Conservation (phyloP, 2,113 vertebrate species). For the Colinus virginianus region DNA sequence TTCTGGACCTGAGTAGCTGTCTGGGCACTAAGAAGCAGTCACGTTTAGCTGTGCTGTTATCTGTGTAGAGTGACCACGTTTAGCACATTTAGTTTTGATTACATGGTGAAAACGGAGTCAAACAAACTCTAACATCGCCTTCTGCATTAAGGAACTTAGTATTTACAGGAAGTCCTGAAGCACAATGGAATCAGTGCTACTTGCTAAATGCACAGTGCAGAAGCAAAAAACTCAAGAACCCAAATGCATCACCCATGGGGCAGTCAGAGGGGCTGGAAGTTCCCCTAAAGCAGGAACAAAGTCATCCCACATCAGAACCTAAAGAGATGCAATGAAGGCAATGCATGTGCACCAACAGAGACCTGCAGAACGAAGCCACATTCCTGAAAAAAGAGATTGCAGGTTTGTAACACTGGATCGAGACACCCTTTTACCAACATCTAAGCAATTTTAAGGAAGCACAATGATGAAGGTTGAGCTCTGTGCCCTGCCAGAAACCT, state of each 20-base stretch:
- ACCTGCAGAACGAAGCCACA: accelerated
- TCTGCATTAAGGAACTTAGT: neutral
- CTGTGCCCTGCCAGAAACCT: conserved; percentile 56
- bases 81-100: conserved; percentile 11
- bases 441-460: neutral
- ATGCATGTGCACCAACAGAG: neutral
- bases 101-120: neutral
- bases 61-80: neutral
- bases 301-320: neutral
- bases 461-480: neutral
- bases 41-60: neutral
- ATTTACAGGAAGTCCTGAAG: neutral
- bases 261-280: neutral
- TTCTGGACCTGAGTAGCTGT: neutral
- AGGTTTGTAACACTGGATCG: neutral
- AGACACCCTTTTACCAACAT: neutral
- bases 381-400: neutral
- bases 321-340: neutral
- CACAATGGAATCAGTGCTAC: accelerated
- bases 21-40: neutral
- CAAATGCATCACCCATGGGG: accelerated
- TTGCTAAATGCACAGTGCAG: neutral
- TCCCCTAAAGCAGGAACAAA: neutral
- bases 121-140: neutral
- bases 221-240: neutral